Conservation (phyloP, 2,888 invertebrate genomes). For the Ischnus inquisitorius region DNA sequence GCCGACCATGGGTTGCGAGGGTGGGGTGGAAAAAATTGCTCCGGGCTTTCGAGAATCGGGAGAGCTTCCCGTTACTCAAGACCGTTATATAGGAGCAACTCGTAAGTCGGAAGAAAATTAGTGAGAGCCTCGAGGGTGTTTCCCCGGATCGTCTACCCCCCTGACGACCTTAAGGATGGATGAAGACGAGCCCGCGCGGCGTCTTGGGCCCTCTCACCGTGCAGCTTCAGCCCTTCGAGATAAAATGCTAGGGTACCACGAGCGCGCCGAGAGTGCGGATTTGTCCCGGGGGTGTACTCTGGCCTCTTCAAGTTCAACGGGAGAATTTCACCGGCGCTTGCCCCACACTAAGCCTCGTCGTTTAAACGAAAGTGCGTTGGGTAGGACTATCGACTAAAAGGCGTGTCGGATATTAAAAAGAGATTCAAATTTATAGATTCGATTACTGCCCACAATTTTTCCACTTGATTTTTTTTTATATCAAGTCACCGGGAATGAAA, state of each 20-base stretch:
- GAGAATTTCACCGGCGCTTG: slow-evolving; percentile 67
- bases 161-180: slow-evolving; percentile 38
- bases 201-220: slow-evolving; percentile 70
- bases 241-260: slow-evolving; percentile 68
- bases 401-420: slow-evolving; percentile 12
- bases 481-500: neutral
- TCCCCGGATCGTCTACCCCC: slow-evolving; percentile 37
- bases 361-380: slow-evolving; percentile 44
- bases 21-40: slow-evolving; percentile 45
- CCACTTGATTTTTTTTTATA: neutral
- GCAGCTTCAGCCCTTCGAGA: slow-evolving; percentile 32
- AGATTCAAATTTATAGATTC: slow-evolving; percentile 16
- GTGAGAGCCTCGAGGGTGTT: slow-evolving; percentile 70
- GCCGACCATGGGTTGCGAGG: neutral
- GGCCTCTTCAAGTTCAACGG: slow-evolving; percentile 64
- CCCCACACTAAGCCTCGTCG: slow-evolving; percentile 35
- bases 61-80: slow-evolving; percentile 21
- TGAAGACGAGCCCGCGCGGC: slow-evolving; percentile 53
- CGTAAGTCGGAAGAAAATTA: slow-evolving; percentile 74
- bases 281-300: slow-evolving; percentile 82
- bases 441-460: slow-evolving; percentile 1
- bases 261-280: slow-evolving; percentile 80
- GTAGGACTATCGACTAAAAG: slow-evolving; percentile 1
- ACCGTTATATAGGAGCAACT: slow-evolving; percentile 6
- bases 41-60: slow-evolving; percentile 51